Percentiles rank a stretch among this genome's conserved stretches.
Evolutionary conservation across 2,888 invertebrate genomes (phyloP).

Genomic region (Drosophila mulleri): DNA sequence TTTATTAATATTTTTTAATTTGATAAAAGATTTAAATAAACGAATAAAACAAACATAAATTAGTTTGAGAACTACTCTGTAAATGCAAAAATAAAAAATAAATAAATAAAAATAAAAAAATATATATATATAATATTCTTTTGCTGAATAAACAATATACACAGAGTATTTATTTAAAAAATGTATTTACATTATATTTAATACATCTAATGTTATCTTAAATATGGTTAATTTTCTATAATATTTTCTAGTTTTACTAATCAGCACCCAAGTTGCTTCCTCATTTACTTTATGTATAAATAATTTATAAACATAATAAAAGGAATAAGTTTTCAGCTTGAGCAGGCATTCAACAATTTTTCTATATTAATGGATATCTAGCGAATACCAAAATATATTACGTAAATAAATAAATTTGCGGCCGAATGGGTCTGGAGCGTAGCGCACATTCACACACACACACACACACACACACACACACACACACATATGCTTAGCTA

Average conservation of each 20-base stretch:
- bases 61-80: no score
- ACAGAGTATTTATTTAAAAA: no score
- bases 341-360: not conserved
- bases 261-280: not conserved
- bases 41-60: no score
- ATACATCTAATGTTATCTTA: no score
- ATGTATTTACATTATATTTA: no score
- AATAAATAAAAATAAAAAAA: no score
- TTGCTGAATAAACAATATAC: no score
- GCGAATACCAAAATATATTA: conserved; percentile 20
- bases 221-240: not conserved
- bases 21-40: no score
- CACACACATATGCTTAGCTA: conserved; percentile 35
- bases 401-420: conserved; percentile 47
- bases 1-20: no score
- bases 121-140: no score
- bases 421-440: conserved; percentile 22
- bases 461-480: conserved; percentile 3
- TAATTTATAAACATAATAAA: conserved; percentile 3
- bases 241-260: not conserved
- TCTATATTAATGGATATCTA: not conserved
- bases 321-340: conserved; percentile 5
- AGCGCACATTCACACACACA: no score
- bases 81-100: no score
- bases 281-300: not conserved